phyloP scores from a whole-genome alignment of 1,140 invertebrate species.

The Nasonia vitripennis region DNA sequence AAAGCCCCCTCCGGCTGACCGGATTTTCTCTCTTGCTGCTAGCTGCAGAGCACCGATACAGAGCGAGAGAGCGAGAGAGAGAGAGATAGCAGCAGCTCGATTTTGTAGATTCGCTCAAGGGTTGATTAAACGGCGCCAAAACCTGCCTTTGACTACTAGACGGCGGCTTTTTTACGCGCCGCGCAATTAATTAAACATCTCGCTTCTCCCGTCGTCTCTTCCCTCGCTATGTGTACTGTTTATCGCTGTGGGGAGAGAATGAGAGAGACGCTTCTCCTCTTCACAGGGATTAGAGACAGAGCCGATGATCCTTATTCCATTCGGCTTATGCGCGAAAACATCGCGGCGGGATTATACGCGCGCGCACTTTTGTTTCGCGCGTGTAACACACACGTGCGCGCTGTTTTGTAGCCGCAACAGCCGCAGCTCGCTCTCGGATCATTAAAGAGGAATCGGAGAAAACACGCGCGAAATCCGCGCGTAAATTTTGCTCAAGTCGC shows the following conservation, averaged over 20 bases:
- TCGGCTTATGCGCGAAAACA: not conserved
- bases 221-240: not conserved
- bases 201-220: not conserved
- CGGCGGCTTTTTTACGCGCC: not conserved
- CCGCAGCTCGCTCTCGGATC: not conserved
- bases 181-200: not conserved
- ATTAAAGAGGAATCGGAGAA: conserved; percentile 1
- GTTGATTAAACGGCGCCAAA: not conserved
- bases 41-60: not conserved
- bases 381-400: too few relatives aligned
- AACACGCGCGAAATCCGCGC: not conserved
- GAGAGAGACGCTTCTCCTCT: not conserved
- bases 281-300: not conserved
- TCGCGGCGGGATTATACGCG: not conserved
- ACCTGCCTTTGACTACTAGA: not conserved
- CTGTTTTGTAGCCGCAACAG: not conserved
- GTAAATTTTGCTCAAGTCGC: not conserved
- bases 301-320: not conserved
- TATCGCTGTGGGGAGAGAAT: not conserved
- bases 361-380: not conserved
- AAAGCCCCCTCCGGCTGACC: not conserved
- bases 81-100: not conserved
- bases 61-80: not conserved
- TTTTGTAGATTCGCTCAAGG: not conserved
- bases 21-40: not conserved